Evolutionary conservation across 2,888 invertebrate species (phyloP).

Genomic region (Acholoe squamosa): DNA sequence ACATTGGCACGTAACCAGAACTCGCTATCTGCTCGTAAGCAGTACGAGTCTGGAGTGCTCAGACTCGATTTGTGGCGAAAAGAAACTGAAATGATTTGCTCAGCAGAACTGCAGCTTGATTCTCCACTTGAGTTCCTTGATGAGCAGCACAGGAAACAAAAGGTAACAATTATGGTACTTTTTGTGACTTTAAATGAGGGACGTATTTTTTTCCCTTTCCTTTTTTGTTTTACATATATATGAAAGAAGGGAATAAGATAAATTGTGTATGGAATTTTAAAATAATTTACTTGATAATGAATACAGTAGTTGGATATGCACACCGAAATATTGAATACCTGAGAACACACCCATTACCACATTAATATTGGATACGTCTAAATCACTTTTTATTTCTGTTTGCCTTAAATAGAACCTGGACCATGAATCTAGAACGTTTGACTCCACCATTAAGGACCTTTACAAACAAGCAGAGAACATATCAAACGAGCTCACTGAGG

Average conservation of each 20-base stretch:
- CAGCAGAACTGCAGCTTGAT: slow-evolving; percentile 89
- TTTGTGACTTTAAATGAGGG: no score
- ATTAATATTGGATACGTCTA: no score
- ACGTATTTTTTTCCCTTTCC: no score
- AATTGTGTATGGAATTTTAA: no score
- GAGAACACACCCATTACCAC: no score
- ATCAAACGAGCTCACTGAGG: slow-evolving; percentile 91
- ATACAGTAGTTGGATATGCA: no score
- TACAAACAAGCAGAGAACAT: slow-evolving; percentile 91
- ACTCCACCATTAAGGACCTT: slow-evolving; percentile 85
- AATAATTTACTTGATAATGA: no score
- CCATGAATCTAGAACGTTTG: slow-evolving; percentile 75
- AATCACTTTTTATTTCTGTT: neutral
- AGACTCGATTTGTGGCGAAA: slow-evolving; percentile 94
- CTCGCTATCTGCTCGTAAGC: slow-evolving; percentile 90
- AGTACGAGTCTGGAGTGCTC: slow-evolving; percentile 92
- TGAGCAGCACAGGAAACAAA: slow-evolving; percentile 91
- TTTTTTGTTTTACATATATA: no score
- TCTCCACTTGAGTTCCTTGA: slow-evolving; percentile 92
- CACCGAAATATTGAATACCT: no score
- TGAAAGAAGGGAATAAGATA: no score
- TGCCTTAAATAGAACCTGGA: slow-evolving; percentile 72
- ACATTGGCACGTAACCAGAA: slow-evolving; percentile 89
- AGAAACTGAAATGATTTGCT: slow-evolving; percentile 92
- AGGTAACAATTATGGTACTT: slow-evolving; percentile 68